These are phyloP conservation scores for Choloepus hoffmanni DNA, from an alignment of 2,113 vertebrate species.

Conservation along the genomic window DNA sequence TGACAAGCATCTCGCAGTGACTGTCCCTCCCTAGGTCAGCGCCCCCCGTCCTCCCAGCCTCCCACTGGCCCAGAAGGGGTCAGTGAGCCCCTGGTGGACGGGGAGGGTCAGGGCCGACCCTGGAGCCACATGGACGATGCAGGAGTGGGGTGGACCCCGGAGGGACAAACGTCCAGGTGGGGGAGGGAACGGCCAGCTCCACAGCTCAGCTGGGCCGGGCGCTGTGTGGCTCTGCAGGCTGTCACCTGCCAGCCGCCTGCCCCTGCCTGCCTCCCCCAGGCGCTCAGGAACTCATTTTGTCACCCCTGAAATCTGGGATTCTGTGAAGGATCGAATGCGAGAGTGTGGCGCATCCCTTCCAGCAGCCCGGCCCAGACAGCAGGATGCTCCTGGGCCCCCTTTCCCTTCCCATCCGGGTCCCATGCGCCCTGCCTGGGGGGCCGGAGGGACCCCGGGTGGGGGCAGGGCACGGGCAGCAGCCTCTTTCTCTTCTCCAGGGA, in stretches of 20 bases:
- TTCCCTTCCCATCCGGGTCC: neutral
- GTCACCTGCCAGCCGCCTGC: neutral
- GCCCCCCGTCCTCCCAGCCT: neutral
- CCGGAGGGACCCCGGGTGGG: neutral
- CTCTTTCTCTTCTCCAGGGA: neutral
- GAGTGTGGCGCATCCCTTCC: too few relatives aligned
- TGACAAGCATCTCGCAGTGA: neutral
- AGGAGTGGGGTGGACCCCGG: neutral
- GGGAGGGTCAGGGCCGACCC: neutral
- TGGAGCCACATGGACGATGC: neutral
- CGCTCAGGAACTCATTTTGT: conserved; percentile 1
- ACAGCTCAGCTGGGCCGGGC: neutral
- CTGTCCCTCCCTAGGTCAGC: neutral
- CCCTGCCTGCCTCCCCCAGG: neutral
- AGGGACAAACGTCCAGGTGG: neutral
- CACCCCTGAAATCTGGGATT: conserved; percentile 22
- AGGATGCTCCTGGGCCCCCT: too few relatives aligned
- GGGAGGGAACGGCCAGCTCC: neutral
- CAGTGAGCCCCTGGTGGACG: neutral
- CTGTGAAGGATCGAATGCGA: neutral
- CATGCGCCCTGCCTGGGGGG: neutral
- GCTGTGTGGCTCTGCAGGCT: neutral
- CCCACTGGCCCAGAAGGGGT: too few relatives aligned
- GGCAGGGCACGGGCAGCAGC: neutral
- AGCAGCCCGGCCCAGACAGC: too few relatives aligned